Percentiles rank a stretch among this genome's conserved stretches.
Conservation (phyloP, 2,113 vertebrate genomes). For the Dasyurus viverrinus region DNA sequence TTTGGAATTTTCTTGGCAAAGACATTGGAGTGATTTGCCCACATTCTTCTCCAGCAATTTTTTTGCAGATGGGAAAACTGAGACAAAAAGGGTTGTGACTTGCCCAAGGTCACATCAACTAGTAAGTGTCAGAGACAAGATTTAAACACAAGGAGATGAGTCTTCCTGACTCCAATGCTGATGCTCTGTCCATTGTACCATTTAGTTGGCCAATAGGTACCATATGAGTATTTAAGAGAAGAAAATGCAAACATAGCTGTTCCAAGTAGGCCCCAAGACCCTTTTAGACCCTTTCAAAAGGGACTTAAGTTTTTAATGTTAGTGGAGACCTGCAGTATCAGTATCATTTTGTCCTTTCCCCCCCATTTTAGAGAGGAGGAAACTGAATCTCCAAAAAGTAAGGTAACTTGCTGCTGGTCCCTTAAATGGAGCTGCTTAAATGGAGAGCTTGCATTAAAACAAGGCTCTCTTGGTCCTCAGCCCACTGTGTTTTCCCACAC, state of each 20-base stretch:
- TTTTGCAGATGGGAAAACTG: not conserved
- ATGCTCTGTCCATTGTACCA: not conserved
- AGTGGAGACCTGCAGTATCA: not conserved
- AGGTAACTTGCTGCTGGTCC: not conserved
- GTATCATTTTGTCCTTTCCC: not conserved
- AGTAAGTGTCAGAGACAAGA: not conserved
- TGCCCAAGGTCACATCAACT: not conserved
- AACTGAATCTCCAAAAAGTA: not conserved
- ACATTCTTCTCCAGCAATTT: not conserved
- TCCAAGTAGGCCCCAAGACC: not conserved
- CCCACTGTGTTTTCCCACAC: not conserved
- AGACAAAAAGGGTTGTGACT: not conserved
- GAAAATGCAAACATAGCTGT: not conserved
- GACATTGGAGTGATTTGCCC: not conserved
- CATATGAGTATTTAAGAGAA: not conserved
- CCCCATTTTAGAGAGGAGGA: not conserved
- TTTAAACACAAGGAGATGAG: not conserved
- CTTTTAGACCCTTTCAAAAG: too few species aligned
- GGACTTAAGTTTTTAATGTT: not conserved
- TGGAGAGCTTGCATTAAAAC: not conserved
- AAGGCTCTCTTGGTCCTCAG: not conserved
- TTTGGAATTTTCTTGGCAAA: not conserved
- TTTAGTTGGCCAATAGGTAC: not conserved
- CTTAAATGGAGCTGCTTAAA: not conserved
- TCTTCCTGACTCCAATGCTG: not conserved